These are phyloP conservation scores for Phalacrocorax pelagicus DNA, from an alignment of 2,113 vertebrate species.

Conservation along the genomic window DNA sequence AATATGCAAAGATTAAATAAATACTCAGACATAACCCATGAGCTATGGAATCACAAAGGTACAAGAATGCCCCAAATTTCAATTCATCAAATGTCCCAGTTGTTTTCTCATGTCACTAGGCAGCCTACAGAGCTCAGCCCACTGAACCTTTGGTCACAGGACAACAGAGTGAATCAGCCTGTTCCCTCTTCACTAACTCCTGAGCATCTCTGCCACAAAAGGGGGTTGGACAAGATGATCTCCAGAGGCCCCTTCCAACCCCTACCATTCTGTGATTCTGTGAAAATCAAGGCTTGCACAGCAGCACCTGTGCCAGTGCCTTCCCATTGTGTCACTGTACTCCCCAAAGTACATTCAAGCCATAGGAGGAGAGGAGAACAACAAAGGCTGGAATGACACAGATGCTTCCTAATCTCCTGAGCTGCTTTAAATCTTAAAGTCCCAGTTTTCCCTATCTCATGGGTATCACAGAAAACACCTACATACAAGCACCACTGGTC, in stretches of 20 bases:
- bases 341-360: background rate
- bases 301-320: background rate
- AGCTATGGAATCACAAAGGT: background rate
- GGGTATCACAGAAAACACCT: rapidly evolving
- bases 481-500: background rate
- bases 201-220: background rate
- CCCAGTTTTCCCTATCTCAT: background rate
- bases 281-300: background rate
- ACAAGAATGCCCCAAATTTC: background rate
- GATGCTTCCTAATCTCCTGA: background rate
- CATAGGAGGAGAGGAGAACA: background rate
- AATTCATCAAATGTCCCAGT: background rate
- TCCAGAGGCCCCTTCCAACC: no score
- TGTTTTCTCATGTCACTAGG: background rate
- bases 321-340: background rate
- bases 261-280: no score
- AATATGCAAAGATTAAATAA: background rate
- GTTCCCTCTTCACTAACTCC: background rate
- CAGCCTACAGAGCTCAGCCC: background rate
- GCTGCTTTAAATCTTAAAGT: background rate
- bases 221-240: no score
- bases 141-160: background rate
- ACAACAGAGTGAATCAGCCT: background rate
- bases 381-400: background rate
- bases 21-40: background rate